Conservation (phyloP, 2,797 vertebrate species). For the Presbytis comata region DNA sequence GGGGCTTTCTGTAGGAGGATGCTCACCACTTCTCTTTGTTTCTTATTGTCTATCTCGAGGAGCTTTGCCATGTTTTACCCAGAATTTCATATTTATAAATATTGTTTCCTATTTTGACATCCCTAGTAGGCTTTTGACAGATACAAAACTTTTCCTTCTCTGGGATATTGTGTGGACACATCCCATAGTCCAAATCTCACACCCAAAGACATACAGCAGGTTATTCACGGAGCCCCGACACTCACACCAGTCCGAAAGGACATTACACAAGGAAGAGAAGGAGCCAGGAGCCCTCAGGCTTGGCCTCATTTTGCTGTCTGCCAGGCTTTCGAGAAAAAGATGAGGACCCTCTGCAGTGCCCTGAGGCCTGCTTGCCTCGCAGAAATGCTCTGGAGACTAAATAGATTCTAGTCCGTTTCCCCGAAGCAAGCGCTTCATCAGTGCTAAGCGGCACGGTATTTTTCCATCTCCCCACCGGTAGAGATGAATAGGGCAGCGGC, state of each 20-base stretch:
- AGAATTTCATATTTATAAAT: background rate
- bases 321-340: conserved; percentile 1
- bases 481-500: background rate
- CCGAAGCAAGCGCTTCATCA: background rate
- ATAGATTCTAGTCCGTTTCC: background rate
- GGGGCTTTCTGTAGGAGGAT: too few species aligned
- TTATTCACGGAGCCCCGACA: background rate
- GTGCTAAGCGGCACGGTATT: background rate
- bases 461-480: background rate
- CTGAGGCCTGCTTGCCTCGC: background rate
- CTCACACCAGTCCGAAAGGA: background rate
- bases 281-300: background rate
- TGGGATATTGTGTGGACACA: background rate
- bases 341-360: rapidly evolving
- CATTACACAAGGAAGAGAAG: background rate
- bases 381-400: background rate
- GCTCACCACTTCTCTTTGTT: background rate
- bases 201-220: rapidly evolving
- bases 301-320: background rate
- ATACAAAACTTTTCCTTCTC: too few species aligned
- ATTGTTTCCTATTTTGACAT: background rate
- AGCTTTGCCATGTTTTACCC: background rate
- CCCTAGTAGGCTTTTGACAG: background rate
- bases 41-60: background rate
- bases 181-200: background rate